Evolutionary conservation across 2,113 vertebrate species (phyloP).

Genomic region (Tautogolabrus adspersus): DNA sequence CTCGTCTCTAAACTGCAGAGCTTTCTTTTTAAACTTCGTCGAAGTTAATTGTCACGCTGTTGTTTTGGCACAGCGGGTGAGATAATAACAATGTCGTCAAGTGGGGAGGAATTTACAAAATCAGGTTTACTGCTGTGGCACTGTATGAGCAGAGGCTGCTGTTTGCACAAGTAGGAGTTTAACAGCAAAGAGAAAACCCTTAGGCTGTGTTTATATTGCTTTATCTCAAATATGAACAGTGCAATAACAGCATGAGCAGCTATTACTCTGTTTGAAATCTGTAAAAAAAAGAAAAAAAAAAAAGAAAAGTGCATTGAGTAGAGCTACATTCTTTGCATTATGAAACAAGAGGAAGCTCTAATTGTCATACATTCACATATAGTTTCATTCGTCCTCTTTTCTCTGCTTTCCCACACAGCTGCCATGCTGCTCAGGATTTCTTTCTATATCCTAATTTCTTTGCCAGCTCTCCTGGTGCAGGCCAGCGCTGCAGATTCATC

Average conservation of each 20-base stretch:
- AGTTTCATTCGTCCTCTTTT: not conserved
- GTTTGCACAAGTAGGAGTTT: constrained; percentile 25
- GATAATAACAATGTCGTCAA: constrained; percentile 54
- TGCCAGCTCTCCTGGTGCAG: constrained; percentile 51
- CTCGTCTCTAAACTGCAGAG: not conserved
- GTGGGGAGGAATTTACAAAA: constrained; percentile 61
- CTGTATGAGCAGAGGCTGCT: constrained; percentile 31
- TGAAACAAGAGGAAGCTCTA: not conserved
- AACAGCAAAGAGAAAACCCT: constrained; percentile 10
- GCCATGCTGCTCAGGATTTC: constrained; percentile 64
- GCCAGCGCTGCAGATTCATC: constrained; percentile 28
- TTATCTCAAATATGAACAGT: constrained; percentile 33
- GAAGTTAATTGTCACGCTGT: constrained; percentile 50
- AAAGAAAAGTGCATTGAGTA: not conserved
- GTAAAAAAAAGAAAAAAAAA: not conserved
- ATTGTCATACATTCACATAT: not conserved
- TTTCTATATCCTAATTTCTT: constrained; percentile 38
- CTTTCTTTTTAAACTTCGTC: constrained; percentile 27
- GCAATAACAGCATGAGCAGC: constrained; percentile 10
- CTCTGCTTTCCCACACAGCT: constrained; percentile 39
- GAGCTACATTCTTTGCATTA: not conserved
- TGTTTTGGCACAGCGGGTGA: constrained; percentile 42
- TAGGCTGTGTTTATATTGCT: constrained; percentile 40
- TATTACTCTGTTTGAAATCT: constrained; percentile 5
- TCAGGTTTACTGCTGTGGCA: constrained; percentile 46